These are phyloP conservation scores for Drosophila mauritiana DNA, from an alignment of 1,140 invertebrate genomes.

Conservation along the genomic window DNA sequence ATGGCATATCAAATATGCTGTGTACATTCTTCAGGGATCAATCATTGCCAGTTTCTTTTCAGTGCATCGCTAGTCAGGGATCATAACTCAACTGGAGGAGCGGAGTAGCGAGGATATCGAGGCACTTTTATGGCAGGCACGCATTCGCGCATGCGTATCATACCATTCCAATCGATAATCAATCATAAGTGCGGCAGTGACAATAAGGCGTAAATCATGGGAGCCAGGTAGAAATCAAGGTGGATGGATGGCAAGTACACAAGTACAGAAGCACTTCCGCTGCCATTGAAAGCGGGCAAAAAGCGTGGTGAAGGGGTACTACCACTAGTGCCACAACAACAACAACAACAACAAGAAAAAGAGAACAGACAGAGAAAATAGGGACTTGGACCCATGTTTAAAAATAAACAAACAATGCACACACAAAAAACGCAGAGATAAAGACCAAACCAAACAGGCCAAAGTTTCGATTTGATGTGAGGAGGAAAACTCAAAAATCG, in stretches of 20 bases:
- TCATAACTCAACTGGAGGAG: conserved; percentile 54
- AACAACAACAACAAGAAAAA: background rate
- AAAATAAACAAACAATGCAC: conserved; percentile 79
- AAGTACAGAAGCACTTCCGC: conserved; percentile 56
- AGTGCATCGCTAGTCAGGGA: conserved; percentile 16
- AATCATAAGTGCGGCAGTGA: conserved; percentile 82
- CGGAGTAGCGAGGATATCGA: conserved; percentile 8
- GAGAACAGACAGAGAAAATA: conserved; percentile 14
- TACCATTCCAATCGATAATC: conserved; percentile 82
- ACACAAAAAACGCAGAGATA: conserved; percentile 44
- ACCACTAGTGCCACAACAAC: conserved; percentile 6
- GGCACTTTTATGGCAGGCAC: conserved; percentile 63
- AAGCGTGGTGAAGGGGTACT: conserved; percentile 14
- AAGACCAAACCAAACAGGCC: conserved; percentile 47
- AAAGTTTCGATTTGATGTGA: conserved; percentile 54
- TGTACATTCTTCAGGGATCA: no score
- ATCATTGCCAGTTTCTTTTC: background rate
- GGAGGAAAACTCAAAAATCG: conserved; percentile 44
- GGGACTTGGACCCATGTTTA: conserved; percentile 63
- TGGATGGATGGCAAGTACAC: conserved; percentile 13
- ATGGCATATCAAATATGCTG: background rate
- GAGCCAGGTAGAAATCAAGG: conserved; percentile 45
- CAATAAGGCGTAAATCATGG: conserved; percentile 81
- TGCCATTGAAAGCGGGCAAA: conserved; percentile 64
- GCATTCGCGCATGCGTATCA: conserved; percentile 82